Evolutionary conservation across 2,113 vertebrate species (phyloP), one percentile per base, ranked within the genome.

Genomic region (Myotis lucifugus): DNA sequence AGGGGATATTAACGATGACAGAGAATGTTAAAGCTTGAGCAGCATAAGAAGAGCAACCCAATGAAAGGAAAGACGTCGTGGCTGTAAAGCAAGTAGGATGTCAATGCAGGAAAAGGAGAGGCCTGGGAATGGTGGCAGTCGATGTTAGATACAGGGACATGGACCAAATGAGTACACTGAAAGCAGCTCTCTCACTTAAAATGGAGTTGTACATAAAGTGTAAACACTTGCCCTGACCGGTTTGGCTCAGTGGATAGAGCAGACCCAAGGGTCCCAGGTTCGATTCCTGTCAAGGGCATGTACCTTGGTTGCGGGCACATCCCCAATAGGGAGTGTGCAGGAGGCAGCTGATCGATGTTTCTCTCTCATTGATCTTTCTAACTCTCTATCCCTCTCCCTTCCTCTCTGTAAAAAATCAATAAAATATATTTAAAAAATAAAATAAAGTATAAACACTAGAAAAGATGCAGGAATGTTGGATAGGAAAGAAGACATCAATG

Each of bases 41-140:
- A 73, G 50, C 11, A 2, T 42, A 61, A 48, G 0, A 61, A 48
- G 0, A 21, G 1, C 7, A 50, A 48, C 1, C 25, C 14, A 6
- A 48, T 52, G 29, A 17, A 21, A 34, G 6, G 4, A 10, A 66
- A 90, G 17, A 74, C 1, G 5, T 52, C 2, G 1, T 11, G 48
- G 14, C 10, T 78, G 8, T 74, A 48, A 70, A 70, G 1, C 1
- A 50, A 25, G 1, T 29, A 29, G 10, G 14, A 18, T 46, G 1
- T 54, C 52, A 77, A 3, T 52, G 56, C 23, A 78, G 27, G 17
- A 32, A n/a, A 32, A 52, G 1, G 3, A 76, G 19, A 42, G 21
- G 8, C 9, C 12, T 32, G 8, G 5, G 23, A 21, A 2, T 64
- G 50, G 21, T 14, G 2, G 3, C 19, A 40, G 46, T 1, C 70